Base-by-base conservation (phyloP, 2,113 vertebrate genomes). In the Antigone vipio region DNA sequence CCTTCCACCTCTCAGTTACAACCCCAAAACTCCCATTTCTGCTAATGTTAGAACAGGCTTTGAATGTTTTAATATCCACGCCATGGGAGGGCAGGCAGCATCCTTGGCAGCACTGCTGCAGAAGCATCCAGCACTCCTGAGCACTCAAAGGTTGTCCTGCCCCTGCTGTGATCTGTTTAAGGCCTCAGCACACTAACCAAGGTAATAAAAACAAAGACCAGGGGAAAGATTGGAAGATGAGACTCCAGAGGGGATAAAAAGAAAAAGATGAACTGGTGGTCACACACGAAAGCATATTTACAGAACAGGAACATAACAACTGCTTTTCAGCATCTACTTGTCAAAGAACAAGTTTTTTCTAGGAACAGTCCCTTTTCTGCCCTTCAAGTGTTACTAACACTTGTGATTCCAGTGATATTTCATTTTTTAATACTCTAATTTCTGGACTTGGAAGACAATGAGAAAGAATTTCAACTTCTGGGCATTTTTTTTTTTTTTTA, bases 241-340 rank as follows among this genome's bases (percentile, higher is more conserved):
- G 23, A 67, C 17, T 38, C 4, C 3, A 47, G 23, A 81, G 1
- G 14, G 29, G 19, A 82, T 23, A 11, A 74, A 87, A 55, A 88
- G 34, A 55, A 6, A 10, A 23, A 15, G 1, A 66, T 45, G 13
- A 89, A 81, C 50, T 38, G 12, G 30, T 50, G 21, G 40, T 32
- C 76, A 80, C 40, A 72, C 4, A 72, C 15, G 42, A 73, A 62
- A 77, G 7, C 3, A 0, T 15, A 58, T 12, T 58, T 89, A 69
- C 19, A 38, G 15, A 77, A 53, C 8, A 84, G 23, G 11, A 12
- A 44, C 0, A 0, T 16, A 58, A 60, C 9, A 60, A 15, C 20
- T 56, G 21, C 18, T 68, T 66, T 44, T 69, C 12, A 26, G 12
- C 2, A 8, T 3, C 5, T 13, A 53, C 8, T 77, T 71, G 30